Conservation (phyloP, 2,113 vertebrate genomes). For the Abramis brama region DNA sequence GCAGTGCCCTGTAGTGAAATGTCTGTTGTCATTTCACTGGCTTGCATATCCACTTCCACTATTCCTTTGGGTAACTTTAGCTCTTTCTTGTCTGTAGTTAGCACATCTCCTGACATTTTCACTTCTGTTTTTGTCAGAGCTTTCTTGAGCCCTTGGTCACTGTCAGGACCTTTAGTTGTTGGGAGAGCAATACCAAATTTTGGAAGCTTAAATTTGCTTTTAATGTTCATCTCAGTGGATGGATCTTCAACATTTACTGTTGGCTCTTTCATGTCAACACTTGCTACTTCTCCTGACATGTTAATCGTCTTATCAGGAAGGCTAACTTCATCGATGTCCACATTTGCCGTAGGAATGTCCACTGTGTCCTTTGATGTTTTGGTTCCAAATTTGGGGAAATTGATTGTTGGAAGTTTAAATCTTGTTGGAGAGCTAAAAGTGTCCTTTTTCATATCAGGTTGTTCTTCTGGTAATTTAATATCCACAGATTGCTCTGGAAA, state of each 20-base stretch:
- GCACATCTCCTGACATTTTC: constrained; percentile 14
- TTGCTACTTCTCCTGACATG: background rate
- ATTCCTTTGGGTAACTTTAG: constrained; percentile 3
- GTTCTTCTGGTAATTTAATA: constrained; percentile 47
- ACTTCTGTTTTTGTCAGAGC: background rate
- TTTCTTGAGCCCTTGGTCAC: background rate
- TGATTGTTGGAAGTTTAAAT: constrained; percentile 56
- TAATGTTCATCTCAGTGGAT: constrained; percentile 4
- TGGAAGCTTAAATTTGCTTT: constrained; percentile 47
- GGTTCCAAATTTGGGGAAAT: constrained; percentile 53
- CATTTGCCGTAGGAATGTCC: background rate
- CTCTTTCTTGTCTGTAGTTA: constrained; percentile 3
- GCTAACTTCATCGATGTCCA: constrained; percentile 30
- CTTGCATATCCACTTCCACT: constrained; percentile 23
- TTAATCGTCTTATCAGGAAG: constrained; percentile 1
- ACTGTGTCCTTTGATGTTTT: constrained; percentile 35
- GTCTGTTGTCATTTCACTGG: constrained; percentile 4
- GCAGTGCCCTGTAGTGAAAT: constrained; percentile 39
- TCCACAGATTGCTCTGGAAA: constrained; percentile 14
- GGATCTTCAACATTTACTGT: background rate
- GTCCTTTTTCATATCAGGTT: constrained; percentile 37
- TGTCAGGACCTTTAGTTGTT: constrained; percentile 25
- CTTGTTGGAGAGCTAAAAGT: constrained; percentile 43
- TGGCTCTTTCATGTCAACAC: background rate
- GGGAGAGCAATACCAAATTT: constrained; percentile 42